phyloP scores from a whole-genome alignment of 2,888 invertebrate species.

The Coelopa pilipes region DNA sequence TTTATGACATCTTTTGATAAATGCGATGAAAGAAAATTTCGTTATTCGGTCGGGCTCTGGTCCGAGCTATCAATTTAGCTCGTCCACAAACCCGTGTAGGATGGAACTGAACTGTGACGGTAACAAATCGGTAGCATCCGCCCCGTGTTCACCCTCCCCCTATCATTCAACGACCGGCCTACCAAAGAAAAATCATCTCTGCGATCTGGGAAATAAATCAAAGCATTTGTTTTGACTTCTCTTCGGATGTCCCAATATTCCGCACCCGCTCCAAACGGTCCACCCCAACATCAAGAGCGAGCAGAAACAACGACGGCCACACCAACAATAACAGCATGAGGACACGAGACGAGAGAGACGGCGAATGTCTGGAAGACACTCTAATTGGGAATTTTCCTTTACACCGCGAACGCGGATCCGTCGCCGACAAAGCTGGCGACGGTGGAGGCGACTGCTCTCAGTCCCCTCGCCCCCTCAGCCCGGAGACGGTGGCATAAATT shows the following conservation, averaged over 20 bases:
- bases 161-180: no score
- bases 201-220: constrained; percentile 43
- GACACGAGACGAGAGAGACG: background rate
- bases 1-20: no score
- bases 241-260: constrained; percentile 22
- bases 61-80: no score
- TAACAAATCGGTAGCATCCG: no score
- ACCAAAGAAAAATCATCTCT: constrained; percentile 39
- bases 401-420: background rate
- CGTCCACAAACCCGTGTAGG: no score
- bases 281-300: constrained; percentile 2
- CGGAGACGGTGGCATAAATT: constrained; percentile 10
- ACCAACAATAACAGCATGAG: background rate
- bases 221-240: constrained; percentile 36
- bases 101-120: no score
- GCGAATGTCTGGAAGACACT: background rate
- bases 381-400: background rate
- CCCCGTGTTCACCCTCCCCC: no score
- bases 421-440: background rate
- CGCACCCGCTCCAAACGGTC: background rate
- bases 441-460: no score
- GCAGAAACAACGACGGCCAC: background rate
- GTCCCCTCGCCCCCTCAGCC: no score
- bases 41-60: no score
- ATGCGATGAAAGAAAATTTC: no score